phyloP scores from a whole-genome alignment of 2,113 vertebrate genomes.

The human region DNA sequence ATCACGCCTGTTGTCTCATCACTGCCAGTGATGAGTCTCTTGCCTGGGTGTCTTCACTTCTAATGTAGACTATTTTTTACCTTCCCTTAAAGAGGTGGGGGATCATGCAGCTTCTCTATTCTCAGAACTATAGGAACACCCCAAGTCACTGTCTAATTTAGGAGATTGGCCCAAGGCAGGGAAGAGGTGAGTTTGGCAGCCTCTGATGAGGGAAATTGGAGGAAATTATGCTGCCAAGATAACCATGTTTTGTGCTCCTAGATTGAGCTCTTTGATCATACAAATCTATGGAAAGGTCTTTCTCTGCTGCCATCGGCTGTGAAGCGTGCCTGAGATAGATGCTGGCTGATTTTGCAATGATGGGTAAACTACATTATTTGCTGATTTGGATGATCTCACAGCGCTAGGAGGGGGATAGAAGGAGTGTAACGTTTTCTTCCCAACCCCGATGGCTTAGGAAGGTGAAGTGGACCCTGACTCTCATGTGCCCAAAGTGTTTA shows the following conservation, averaged over 20 bases:
- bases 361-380: neutral
- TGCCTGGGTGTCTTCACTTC: neutral
- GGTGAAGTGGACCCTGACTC: neutral
- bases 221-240: neutral
- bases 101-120: neutral
- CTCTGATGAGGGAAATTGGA: neutral
- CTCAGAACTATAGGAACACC: neutral
- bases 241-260: neutral
- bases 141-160: neutral
- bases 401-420: neutral
- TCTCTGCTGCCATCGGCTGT: neutral
- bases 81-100: neutral
- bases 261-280: neutral
- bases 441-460: neutral
- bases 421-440: neutral
- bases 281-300: neutral
- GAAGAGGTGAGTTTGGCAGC: neutral
- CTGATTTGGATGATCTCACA: neutral
- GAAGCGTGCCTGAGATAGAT: neutral
- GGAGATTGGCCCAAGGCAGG: neutral
- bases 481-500: neutral
- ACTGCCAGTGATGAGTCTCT: neutral
- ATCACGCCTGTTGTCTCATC: neutral
- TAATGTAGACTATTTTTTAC: neutral
- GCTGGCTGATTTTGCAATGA: neutral